Evolutionary conservation across 1,140 invertebrate species (phyloP).

Genomic region (Trachelipus rathkii): DNA sequence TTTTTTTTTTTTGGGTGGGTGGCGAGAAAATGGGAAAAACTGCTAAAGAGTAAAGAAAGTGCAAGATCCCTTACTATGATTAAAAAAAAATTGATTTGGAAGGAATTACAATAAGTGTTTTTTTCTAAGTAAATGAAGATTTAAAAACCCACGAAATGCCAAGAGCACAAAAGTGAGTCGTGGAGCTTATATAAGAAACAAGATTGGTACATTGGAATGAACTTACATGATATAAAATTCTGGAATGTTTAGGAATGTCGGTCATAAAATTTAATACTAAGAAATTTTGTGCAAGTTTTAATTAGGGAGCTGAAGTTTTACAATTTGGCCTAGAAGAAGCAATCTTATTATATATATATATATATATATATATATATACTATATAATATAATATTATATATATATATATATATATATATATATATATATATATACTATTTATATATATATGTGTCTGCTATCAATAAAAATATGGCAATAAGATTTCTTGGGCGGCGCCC

Average conservation of each 20-base stretch:
- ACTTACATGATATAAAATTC: too few relatives aligned
- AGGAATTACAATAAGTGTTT: neutral
- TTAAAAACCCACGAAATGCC: neutral
- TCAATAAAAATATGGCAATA: too few relatives aligned
- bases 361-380: too few relatives aligned
- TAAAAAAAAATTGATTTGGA: neutral
- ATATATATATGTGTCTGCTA: too few relatives aligned
- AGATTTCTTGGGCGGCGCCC: neutral
- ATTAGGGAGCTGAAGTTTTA: neutral
- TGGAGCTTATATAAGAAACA: neutral
- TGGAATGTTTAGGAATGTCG: constrained; percentile 1
- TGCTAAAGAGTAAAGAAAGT: neutral
- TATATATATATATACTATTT: too few relatives aligned
- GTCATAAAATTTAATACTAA: constrained; percentile 3
- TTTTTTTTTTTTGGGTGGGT: neutral
- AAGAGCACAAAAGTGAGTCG: neutral
- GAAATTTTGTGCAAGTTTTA: neutral
- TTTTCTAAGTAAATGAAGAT: neutral
- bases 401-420: too few relatives aligned
- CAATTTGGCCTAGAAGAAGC: too few relatives aligned
- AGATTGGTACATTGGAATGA: neutral
- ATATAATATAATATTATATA: too few relatives aligned
- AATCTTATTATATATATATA: too few relatives aligned
- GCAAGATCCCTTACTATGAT: neutral
- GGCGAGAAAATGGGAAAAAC: too few relatives aligned